Conservation (phyloP, 1,140 invertebrate species). For the Batillaria attramentaria region DNA sequence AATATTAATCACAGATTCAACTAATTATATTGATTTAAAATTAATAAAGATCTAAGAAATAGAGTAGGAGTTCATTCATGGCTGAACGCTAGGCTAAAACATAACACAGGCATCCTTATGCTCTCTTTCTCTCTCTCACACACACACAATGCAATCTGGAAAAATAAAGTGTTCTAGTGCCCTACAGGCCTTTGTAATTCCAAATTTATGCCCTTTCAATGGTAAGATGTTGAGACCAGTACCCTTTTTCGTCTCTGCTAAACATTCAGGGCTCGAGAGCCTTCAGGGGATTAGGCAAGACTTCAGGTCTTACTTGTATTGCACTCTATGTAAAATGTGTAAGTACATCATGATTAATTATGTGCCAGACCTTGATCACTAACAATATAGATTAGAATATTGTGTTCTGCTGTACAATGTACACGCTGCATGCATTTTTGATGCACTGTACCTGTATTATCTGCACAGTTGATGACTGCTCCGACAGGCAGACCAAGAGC, state of each 20-base stretch:
- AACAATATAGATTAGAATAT: background rate
- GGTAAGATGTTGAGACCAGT: background rate
- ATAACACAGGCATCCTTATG: no score
- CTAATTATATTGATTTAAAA: no score
- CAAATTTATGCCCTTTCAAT: background rate
- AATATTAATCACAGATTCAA: no score
- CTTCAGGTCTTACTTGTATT: background rate
- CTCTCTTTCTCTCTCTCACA: no score
- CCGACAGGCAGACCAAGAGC: constrained; percentile 99
- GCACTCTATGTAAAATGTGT: background rate
- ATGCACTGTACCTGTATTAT: constrained; percentile 88
- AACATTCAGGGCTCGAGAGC: background rate
- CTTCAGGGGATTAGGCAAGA: background rate
- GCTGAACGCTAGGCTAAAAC: no score
- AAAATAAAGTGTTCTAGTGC: background rate
- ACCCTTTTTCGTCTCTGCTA: background rate
- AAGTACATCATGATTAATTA: background rate
- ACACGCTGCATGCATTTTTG: background rate
- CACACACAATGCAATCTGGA: no score
- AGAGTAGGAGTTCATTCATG: no score
- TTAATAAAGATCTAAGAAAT: no score
- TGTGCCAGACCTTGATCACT: background rate
- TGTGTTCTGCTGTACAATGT: background rate
- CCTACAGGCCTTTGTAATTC: background rate
- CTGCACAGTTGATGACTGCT: constrained; percentile 99